Base-by-base conservation (phyloP, 1,140 invertebrate species). In the Drosophila sechellia region DNA sequence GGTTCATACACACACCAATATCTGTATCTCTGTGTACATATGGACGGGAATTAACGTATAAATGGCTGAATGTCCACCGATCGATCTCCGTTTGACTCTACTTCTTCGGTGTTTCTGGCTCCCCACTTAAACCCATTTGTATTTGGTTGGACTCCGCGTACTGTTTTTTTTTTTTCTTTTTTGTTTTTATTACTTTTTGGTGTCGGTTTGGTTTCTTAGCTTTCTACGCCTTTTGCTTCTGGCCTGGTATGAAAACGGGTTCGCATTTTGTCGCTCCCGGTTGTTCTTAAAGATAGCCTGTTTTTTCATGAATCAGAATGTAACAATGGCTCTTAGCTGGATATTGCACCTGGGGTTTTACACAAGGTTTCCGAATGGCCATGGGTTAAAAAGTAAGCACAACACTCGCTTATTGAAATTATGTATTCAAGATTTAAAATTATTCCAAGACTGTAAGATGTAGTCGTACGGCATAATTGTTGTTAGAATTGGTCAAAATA, bases 241-340 rank as follows among this genome's bases (percentile, higher is more conserved):
- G 35, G 40, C 53, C 37, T 65, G 27, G n/a, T 17, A 40, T 56
- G 20, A 31, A 84, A 84, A 84, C 80, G 46, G 56, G 80, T 84
- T 81, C 60, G 43, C 31, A 71, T 27, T 69, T 46, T 25, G 37
- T 53, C 45, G 53, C 35, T 55, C 13, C 53, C 31, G 45, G 50
- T 45, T 64, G 58, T 81, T 64, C 74, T 78, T 60, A 52, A 72
- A 68, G 46, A 12, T 35, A 25, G 1, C 2, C 52, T 46, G n/a
- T 45, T 56, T 73, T 31, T 77, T 65, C 56, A 83, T 83, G 75
- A 84, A 75, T 84, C 60, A 65, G 25, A 83, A 83, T 79, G 60
- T 73, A 43, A 77, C 55, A 81, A 63, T 60, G 61, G 45, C 60
- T 35, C 53, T 17, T 15, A 54, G 20, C 55, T 31, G 11, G 39